Evolutionary conservation across 2,797 vertebrate genomes (phyloP).

Genomic region (Muscicapa striata): DNA sequence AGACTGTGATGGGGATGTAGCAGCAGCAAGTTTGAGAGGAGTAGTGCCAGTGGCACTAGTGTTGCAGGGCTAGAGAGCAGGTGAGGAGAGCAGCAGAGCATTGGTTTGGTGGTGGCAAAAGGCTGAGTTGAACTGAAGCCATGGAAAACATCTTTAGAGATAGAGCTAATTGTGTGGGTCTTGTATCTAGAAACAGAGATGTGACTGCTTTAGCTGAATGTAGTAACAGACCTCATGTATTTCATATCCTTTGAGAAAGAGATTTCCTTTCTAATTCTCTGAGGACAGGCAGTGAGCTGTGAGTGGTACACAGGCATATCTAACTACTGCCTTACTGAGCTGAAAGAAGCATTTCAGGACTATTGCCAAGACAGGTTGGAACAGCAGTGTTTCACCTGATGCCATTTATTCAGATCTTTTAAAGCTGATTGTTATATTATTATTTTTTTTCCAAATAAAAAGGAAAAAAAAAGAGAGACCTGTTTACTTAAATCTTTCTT

Average conservation of each 20-base stretch:
- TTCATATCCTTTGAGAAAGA: background rate
- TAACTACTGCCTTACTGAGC: background rate
- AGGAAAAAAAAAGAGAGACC: too few species aligned
- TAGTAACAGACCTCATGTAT: background rate
- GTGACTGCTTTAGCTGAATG: background rate
- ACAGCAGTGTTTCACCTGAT: background rate
- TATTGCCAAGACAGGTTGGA: background rate
- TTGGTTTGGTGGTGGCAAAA: background rate
- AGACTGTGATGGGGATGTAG: accelerated
- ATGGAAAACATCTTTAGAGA: background rate
- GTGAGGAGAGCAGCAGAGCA: background rate
- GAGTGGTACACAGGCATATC: background rate
- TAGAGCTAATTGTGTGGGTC: background rate
- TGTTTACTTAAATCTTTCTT: background rate
- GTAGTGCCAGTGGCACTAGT: background rate
- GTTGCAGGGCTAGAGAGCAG: background rate
- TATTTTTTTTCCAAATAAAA: background rate
- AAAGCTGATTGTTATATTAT: background rate
- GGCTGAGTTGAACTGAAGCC: background rate
- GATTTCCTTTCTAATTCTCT: background rate
- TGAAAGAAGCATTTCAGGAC: background rate
- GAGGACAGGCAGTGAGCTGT: background rate
- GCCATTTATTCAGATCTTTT: background rate
- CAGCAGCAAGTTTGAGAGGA: background rate
- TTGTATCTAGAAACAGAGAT: background rate